A percentile compares a stretch with the other conserved stretches of the same genome.
Evolutionary conservation across 1,140 invertebrate species (phyloP).

Genomic region (Meloidogyne chitwoodi): DNA sequence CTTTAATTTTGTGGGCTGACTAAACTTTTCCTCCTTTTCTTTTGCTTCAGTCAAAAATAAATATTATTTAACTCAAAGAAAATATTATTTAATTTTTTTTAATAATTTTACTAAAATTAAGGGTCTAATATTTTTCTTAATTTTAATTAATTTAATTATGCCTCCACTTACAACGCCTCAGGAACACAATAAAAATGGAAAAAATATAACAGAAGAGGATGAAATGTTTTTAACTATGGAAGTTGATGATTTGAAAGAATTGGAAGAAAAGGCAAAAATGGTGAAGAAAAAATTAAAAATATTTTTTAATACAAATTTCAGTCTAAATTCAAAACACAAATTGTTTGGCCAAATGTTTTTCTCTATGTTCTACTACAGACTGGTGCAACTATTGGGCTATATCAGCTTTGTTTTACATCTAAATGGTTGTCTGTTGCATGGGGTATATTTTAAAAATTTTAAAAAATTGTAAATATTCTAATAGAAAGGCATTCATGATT

Average conservation of each 20-base stretch:
- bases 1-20: not conserved
- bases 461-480: too few relatives aligned
- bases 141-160: not conserved
- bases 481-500: too few relatives aligned
- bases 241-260: conserved; percentile 9
- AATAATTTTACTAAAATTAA: too few relatives aligned
- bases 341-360: conserved; percentile 16
- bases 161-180: not conserved
- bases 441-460: not conserved
- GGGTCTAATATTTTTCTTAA: too few relatives aligned
- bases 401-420: conserved; percentile 2
- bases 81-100: too few relatives aligned
- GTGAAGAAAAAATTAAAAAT: not conserved
- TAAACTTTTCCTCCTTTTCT: not conserved
- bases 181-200: not conserved
- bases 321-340: conserved; percentile 12
- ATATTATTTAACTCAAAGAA: not conserved
- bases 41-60: not conserved
- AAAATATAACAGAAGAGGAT: not conserved
- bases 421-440: conserved; percentile 21
- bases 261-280: conserved; percentile 12
- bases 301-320: not conserved
- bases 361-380: conserved; percentile 11
- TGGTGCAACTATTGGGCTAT: conserved; percentile 4
- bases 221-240: conserved; percentile 12